phyloP scores from a whole-genome alignment of 2,797 vertebrate genomes.

The Orestias chungarensis region DNA sequence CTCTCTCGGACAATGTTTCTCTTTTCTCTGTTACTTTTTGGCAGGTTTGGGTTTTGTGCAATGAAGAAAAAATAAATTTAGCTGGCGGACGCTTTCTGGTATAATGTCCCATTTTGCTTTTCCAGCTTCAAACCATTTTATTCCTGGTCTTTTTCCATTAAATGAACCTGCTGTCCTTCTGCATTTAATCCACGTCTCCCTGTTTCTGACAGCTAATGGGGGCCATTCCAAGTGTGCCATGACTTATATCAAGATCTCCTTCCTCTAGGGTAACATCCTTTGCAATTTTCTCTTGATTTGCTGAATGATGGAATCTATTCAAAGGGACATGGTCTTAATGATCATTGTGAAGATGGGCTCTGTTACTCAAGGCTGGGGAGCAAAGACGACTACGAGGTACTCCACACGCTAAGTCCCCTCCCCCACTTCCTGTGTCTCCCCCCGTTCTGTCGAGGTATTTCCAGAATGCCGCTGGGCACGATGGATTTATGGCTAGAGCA shows the following conservation, averaged over 20 bases:
- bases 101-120: background rate
- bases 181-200: constrained; percentile 51
- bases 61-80: background rate
- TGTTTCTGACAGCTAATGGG: constrained; percentile 65
- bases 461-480: constrained; percentile 74
- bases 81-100: background rate
- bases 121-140: constrained; percentile 18
- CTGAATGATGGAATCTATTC: constrained; percentile 66
- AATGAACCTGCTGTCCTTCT: constrained; percentile 56
- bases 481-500: constrained; percentile 74
- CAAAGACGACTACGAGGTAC: constrained; percentile 58
- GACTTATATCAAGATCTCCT: constrained; percentile 65
- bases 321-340: constrained; percentile 70
- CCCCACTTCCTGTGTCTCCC: constrained; percentile 30
- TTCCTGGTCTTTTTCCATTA: constrained; percentile 40
- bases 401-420: constrained; percentile 54
- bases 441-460: constrained; percentile 70
- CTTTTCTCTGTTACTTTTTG: background rate
- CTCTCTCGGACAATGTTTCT: background rate
- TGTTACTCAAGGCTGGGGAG: constrained; percentile 66
- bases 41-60: background rate
- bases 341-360: constrained; percentile 64
- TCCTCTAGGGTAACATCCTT: constrained; percentile 71
- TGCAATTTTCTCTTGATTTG: constrained; percentile 74
- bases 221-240: constrained; percentile 60